Percentiles rank a stretch among this genome's conserved stretches.
Evolutionary conservation across 2,113 vertebrate species (phyloP).

Genomic region (Muntiacus muntjak): DNA sequence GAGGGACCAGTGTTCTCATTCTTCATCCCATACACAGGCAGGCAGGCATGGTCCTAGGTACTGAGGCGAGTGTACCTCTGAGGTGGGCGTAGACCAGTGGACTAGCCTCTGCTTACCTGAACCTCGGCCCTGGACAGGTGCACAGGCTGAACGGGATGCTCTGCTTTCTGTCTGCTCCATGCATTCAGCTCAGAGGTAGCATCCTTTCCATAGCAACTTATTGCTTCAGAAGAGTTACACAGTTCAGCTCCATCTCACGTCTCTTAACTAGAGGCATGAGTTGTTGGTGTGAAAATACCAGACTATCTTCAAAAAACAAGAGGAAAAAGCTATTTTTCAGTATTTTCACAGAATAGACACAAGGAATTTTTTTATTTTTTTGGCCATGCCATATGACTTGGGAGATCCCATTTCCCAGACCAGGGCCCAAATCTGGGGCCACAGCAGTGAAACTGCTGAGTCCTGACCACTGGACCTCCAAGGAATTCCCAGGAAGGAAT

Average conservation of each 20-base stretch:
- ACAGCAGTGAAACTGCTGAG: neutral
- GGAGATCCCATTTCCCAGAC: neutral
- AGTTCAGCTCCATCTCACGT: neutral
- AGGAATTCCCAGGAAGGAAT: neutral
- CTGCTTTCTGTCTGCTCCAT: neutral
- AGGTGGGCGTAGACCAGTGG: neutral
- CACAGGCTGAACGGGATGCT: neutral
- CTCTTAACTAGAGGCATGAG: neutral
- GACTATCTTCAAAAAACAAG: neutral
- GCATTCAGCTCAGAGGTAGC: neutral
- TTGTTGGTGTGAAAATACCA: neutral
- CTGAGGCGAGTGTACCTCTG: neutral
- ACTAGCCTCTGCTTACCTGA: neutral
- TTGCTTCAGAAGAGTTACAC: neutral
- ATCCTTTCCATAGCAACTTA: neutral
- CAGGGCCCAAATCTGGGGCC: neutral
- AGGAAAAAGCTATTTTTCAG: neutral
- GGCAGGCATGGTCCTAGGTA: neutral
- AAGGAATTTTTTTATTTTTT: neutral
- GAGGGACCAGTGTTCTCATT: neutral
- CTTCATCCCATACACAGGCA: neutral
- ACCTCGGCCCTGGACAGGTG: neutral
- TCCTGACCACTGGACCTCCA: neutral
- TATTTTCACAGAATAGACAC: slow-evolving; percentile 3
- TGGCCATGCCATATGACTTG: neutral